Evolutionary conservation across 2,888 invertebrate species (phyloP).

Genomic region (Oscheius sp.): DNA sequence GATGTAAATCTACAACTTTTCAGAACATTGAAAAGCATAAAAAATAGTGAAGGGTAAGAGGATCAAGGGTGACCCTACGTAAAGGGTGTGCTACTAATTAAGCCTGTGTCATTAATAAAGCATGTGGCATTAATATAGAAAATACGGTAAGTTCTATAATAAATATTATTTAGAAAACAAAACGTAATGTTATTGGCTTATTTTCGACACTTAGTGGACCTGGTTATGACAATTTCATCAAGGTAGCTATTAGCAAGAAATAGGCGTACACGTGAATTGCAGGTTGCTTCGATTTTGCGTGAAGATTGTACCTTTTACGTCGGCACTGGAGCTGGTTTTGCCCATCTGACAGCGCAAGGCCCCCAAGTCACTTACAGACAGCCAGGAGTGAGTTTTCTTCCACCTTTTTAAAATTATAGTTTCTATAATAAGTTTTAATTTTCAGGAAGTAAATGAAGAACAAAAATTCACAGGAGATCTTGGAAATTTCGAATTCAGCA

Average conservation of each 20-base stretch:
- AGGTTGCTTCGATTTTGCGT: constrained; percentile 80
- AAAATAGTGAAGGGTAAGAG: too few relatives aligned
- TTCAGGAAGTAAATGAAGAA: constrained; percentile 29
- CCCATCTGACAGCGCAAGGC: constrained; percentile 28
- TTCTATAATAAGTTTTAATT: background rate
- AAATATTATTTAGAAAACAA: too few relatives aligned
- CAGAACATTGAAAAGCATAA: too few relatives aligned
- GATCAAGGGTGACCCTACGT: too few relatives aligned
- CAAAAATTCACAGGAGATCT: constrained; percentile 40
- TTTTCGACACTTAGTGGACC: constrained; percentile 78
- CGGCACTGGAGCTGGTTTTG: constrained; percentile 79
- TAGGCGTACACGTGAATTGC: background rate
- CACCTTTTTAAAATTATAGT: background rate
- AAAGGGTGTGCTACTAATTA: too few relatives aligned
- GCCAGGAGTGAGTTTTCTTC: constrained; percentile 36
- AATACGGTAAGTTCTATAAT: too few relatives aligned
- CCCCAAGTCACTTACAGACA: constrained; percentile 34
- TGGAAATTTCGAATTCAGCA: constrained; percentile 50
- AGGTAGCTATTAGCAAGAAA: constrained; percentile 26
- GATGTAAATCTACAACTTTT: too few relatives aligned
- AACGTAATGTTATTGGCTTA: constrained; percentile 75
- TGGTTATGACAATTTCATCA: constrained; percentile 80
- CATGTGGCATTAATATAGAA: too few relatives aligned
- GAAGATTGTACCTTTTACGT: constrained; percentile 94
- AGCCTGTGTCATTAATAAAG: too few relatives aligned